Base-by-base conservation (phyloP, 2,113 vertebrate genomes). In the Aspidoscelis tigris region DNA sequence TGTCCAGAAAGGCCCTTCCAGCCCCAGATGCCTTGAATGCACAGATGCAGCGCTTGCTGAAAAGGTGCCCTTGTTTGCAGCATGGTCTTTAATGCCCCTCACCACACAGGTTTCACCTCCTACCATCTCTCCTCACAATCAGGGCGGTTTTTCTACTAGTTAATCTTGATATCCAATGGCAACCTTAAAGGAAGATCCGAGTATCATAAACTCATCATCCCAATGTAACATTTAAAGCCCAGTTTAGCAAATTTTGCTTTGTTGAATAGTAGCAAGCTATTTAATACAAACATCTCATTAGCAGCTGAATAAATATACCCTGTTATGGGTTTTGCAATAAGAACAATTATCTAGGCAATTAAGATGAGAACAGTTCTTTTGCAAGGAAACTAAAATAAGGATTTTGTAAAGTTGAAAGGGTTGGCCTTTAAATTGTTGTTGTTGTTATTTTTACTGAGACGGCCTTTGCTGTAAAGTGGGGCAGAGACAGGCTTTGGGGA, bases 261-360 rank as follows among this genome's bases (percentile, higher is more conserved):
- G 96, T 95, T 96, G 95, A 96, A 95, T 96, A 94, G 95, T 95
- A 95, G 95, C 94, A 95, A 95, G 94, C 92, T 93, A 95, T 95
- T 96, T 95, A 96, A 96, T 96, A 94, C 94, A 96, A 96, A 96
- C 95, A 96, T 93, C 95, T 96, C 93, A 94, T 96, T 96, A 96
- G 92, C 92, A 84, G 94, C 95, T 94, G 93, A 90, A 89, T 95
- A 96, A 96, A 95, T 94, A 92, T 93, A 92, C 93, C 90, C 88
- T 92, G 44, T 96, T 96, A 96, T 96, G 95, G 94, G 86, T 90
- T 95, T 95, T 96, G 95, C 96, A 95, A 94, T 92, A 94, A 95
- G 95, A 96, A 96, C 95, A 96, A 96, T 96, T 96, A 96, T 95
- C 95, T 94, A 92, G 92, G 93, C 94, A 96, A 96, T 96, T 96